phyloP scores from a whole-genome alignment of 1,140 invertebrate species.

The Saccostrea echinata region DNA sequence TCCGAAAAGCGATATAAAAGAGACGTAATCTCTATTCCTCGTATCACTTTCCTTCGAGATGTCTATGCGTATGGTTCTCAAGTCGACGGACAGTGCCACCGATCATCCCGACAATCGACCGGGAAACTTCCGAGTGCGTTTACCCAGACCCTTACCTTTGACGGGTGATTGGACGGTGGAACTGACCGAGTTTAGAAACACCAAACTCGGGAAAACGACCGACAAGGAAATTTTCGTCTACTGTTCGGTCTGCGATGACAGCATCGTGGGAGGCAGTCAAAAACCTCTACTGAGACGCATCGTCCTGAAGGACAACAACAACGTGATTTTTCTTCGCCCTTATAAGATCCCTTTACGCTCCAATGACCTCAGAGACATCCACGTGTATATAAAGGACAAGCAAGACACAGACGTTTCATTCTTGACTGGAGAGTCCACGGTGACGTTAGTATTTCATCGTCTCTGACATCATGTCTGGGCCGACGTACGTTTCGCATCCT shows the following conservation, averaged over 20 bases:
- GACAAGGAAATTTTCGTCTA: slow-evolving; percentile 9
- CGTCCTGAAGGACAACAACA: background rate
- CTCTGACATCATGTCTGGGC: background rate
- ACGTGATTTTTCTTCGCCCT: slow-evolving; percentile 6
- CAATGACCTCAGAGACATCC: slow-evolving; percentile 13
- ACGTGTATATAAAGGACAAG: slow-evolving; percentile 25
- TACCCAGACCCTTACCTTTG: background rate
- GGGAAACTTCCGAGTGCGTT: background rate
- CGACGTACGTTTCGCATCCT: slow-evolving; percentile 30
- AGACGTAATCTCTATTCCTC: background rate
- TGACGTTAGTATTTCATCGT: background rate
- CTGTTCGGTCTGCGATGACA: slow-evolving; percentile 38
- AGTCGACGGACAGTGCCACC: slow-evolving; percentile 20
- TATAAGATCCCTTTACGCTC: slow-evolving; percentile 18
- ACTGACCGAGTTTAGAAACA: background rate
- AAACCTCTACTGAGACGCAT: slow-evolving; percentile 34
- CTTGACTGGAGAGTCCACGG: background rate
- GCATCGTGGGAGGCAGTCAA: background rate
- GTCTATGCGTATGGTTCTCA: slow-evolving; percentile 11
- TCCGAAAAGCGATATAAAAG: background rate
- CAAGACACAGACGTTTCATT: background rate
- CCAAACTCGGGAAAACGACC: no score
- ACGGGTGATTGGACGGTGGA: background rate
- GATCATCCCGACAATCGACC: background rate
- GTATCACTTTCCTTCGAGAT: background rate